phyloP scores from a whole-genome alignment of 1,140 invertebrate genomes.

The Drosophila auraria region DNA sequence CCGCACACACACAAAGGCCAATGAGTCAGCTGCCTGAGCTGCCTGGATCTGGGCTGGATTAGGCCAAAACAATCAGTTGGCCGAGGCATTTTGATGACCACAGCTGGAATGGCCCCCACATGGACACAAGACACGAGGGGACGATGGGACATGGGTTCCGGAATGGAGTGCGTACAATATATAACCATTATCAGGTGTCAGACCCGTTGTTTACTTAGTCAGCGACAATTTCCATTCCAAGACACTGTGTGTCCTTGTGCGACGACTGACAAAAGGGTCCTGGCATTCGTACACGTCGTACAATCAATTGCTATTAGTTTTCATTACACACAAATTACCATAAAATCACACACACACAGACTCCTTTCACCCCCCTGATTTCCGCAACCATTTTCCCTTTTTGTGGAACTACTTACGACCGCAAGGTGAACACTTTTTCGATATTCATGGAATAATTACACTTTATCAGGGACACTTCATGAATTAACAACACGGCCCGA shows the following conservation, averaged over 20 bases:
- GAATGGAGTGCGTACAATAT: conserved; percentile 52
- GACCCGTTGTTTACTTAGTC: conserved; percentile 58
- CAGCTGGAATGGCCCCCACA: conserved; percentile 22
- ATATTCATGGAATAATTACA: conserved; percentile 84
- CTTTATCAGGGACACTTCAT: conserved; percentile 75
- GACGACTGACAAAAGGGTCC: conserved; percentile 45
- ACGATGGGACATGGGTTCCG: not conserved
- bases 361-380: not conserved
- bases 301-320: conserved; percentile 83
- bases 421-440: conserved; percentile 69
- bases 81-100: conserved; percentile 36
- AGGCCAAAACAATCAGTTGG: conserved; percentile 30
- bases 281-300: conserved; percentile 70
- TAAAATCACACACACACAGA: conserved; percentile 72
- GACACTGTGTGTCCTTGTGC: conserved; percentile 15
- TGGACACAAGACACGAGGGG: not conserved
- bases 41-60: conserved; percentile 3
- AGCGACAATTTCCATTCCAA: conserved; percentile 61
- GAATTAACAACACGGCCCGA: conserved; percentile 64
- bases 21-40: conserved; percentile 32
- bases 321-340: conserved; percentile 80
- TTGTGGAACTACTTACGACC: conserved; percentile 31
- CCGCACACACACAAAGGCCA: conserved; percentile 2
- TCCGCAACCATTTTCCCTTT: not conserved
- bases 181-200: conserved; percentile 73